Evolutionary conservation across 2,113 vertebrate species (phyloP), one percentile per base, ranked within the genome.

Genomic region (Polypterus senegalus): DNA sequence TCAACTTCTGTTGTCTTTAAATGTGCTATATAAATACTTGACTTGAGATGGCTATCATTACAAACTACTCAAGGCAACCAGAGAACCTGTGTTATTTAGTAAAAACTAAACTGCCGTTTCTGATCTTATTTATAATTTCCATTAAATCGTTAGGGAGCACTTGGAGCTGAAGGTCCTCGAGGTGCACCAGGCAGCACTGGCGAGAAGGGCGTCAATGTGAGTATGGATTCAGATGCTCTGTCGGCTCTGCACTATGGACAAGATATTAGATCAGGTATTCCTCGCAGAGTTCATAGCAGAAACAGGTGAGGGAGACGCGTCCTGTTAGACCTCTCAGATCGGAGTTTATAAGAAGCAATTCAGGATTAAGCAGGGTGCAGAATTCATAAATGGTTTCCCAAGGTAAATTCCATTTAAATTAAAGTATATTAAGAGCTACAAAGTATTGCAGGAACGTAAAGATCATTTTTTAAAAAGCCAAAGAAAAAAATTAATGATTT

Each of bases 121-220:
- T 52, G 7, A 8, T 52, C 10, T 52, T 52, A 3, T 52, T 52
- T 10, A 52, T 10, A 52, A 52, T 5, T 7, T 48, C 52, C 1
- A 47, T 1, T 53, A 10, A 7, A 9, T 7, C 45, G 43, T 3
- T 11, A 72, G 70, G 70, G 67, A 55, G 65, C 69, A 5, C 4
- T 53, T 4, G 70, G 70, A 3, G 57, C 60, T 49, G 70, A 67
- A 58, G 70, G 70, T 3, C 58, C 60, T 7, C 57, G 70, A 64
- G 67, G 66, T 46, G 6, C 49, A 11, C 5, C 52, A 53, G 70
- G 70, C 44, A 59, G 57, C 46, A 58, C 5, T 53, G 67, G 67
- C 27, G 58, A 48, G 9, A 61, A 58, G 60, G 70, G 70, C 3
- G 51, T 59, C 7, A 6, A 45, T 6, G 70, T 71, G 53, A 71